Conservation (phyloP, 2,888 invertebrate genomes). For the Lathronympha strigana region DNA sequence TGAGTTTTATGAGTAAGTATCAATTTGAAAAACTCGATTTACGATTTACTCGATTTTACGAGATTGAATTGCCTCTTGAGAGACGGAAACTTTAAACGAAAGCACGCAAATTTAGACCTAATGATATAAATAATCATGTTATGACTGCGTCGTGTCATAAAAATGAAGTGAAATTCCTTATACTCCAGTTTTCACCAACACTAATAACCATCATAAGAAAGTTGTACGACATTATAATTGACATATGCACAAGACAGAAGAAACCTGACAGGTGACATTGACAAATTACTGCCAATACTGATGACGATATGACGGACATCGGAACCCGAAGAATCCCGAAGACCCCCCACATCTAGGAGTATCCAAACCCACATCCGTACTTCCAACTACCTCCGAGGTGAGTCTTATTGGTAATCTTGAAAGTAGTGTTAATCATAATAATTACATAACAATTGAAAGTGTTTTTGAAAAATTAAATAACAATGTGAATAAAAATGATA, state of each 20-base stretch:
- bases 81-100: too few species aligned
- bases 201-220: neutral
- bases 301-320: slow-evolving; percentile 49
- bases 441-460: slow-evolving; percentile 7
- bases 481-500: neutral
- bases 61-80: too few species aligned
- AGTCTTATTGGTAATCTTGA: slow-evolving; percentile 56
- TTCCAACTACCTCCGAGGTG: slow-evolving; percentile 69
- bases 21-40: neutral
- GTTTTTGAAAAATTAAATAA: slow-evolving; percentile 21
- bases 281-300: slow-evolving; percentile 44
- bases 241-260: neutral
- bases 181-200: neutral
- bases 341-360: slow-evolving; percentile 56
- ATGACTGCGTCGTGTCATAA: neutral
- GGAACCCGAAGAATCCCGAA: slow-evolving; percentile 62
- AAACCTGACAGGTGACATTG: slow-evolving; percentile 44
- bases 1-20: neutral
- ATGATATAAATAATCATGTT: too few species aligned
- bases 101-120: too few species aligned
- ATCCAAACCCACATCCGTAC: slow-evolving; percentile 69
- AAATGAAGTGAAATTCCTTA: neutral
- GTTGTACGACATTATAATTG: neutral
- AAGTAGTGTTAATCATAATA: slow-evolving; percentile 22
- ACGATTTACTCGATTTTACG: neutral